Conservation (phyloP, 2,888 invertebrate species). For the Macroteleia sp. region DNA sequence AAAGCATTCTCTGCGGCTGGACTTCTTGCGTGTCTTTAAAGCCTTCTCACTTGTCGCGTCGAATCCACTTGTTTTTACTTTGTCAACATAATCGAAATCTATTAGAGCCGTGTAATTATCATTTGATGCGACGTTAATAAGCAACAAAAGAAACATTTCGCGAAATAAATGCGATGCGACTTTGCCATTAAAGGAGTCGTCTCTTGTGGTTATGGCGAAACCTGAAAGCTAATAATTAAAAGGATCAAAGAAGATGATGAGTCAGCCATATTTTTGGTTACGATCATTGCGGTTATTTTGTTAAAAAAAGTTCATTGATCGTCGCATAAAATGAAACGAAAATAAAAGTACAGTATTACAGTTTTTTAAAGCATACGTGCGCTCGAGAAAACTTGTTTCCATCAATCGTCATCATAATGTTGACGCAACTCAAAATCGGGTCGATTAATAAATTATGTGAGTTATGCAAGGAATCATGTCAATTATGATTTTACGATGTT, state of each 20-base stretch:
- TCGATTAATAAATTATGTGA: constrained; percentile 33
- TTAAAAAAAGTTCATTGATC: constrained; percentile 21
- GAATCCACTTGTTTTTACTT: constrained; percentile 16
- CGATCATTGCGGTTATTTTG: constrained; percentile 19
- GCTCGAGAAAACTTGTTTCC: constrained; percentile 18
- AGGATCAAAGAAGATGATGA: constrained; percentile 40
- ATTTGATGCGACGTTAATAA: constrained; percentile 28
- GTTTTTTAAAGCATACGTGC: too few relatives aligned
- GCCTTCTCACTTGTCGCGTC: constrained; percentile 8
- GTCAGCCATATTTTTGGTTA: constrained; percentile 14
- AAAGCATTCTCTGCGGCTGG: constrained; percentile 9
- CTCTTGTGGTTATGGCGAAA: constrained; percentile 38
- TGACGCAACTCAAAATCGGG: constrained; percentile 26
- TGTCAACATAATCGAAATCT: constrained; percentile 27
- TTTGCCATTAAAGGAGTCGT: constrained; percentile 51
- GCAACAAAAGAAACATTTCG: constrained; percentile 10
- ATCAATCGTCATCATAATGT: constrained; percentile 16
- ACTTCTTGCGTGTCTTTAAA: not conserved
- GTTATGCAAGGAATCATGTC: constrained; percentile 25
- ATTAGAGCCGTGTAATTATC: constrained; percentile 34
- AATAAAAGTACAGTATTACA: constrained; percentile 18
- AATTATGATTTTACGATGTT: constrained; percentile 23
- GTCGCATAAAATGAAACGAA: not conserved
- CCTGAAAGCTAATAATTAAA: constrained; percentile 53
- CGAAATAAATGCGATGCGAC: constrained; percentile 27